A percentile compares a stretch with the other conserved stretches of the same genome.
Evolutionary conservation across 2,888 invertebrate species (phyloP).

Genomic region (Machimus rusticus): DNA sequence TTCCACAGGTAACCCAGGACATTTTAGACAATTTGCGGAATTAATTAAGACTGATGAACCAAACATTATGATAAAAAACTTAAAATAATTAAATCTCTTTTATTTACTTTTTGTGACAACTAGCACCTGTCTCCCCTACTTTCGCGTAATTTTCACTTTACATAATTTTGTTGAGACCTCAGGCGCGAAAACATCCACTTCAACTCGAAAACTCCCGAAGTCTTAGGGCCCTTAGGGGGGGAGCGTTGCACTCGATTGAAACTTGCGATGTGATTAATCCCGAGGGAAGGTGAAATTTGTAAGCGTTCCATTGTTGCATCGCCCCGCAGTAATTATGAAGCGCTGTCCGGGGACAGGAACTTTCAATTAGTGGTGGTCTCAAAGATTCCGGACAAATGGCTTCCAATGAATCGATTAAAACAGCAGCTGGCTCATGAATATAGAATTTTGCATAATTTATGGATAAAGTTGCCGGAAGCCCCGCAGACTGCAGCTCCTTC

Average conservation of each 20-base stretch:
- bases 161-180: background rate
- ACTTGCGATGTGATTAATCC: background rate
- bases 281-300: background rate
- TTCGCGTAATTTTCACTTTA: background rate
- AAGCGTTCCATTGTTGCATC: background rate
- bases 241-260: background rate
- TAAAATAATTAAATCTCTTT: too few species aligned
- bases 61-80: too few species aligned
- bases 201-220: background rate
- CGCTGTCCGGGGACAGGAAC: background rate
- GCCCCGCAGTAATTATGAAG: background rate
- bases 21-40: background rate
- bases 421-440: slow-evolving; percentile 2
- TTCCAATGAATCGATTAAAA: slow-evolving; percentile 24
- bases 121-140: too few species aligned
- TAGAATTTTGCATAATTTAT: slow-evolving; percentile 14
- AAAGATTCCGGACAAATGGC: slow-evolving; percentile 1
- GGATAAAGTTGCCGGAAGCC: background rate
- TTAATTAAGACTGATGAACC: too few species aligned
- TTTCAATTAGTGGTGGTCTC: slow-evolving; percentile 23
- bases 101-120: too few species aligned
- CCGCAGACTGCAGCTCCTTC: background rate
- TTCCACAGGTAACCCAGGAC: background rate
- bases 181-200: background rate
- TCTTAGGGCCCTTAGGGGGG: background rate